Base-by-base conservation (phyloP, 2,888 invertebrate species). In the Zootermopsis nevadensis region DNA sequence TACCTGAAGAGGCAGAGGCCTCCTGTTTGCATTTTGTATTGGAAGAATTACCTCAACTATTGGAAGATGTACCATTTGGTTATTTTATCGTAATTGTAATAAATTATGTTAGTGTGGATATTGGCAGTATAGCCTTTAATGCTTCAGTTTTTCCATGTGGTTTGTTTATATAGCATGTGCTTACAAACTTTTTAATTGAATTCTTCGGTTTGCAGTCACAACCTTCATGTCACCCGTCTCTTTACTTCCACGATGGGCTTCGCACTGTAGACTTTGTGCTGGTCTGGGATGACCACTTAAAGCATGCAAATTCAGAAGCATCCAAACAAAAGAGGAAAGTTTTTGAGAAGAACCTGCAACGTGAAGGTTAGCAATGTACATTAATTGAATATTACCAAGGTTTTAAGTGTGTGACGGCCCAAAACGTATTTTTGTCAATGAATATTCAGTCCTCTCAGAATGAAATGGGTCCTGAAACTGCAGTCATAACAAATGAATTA, bases 251-350 rank as follows among this genome's bases (percentile, higher is more conserved):
- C 85, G 96, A 96, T 89, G 94, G 94, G 19, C 89, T 91, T 12
- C 92, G 95, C 35, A 93, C 94, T 6, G 93, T 96, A 86, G 96
- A 96, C 90, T 96, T 94, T 89, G 93, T 96, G 74, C 88, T 96
- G 81, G 96, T 94, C 15, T 96, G 95, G 94, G 94, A 95, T 88
- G 90, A 92, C 81, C 89, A 88, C 30, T 89, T 91, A 85, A 91
- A 92, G 76, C 79, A 82, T 10, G 83, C 86, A 2, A 35, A 31
- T 24, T 24, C 74, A n/a, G 55, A 86, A 33, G 86, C 87, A 31
- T 90, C 91, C 2, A 89, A 89, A 38, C 87, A 88, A 83, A 89
- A 89, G 69, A 92, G 93, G 86, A 89, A 95, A 66, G 88, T 93
- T 48, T 96, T 95, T 88, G 95, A 96, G 88, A 89, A 90, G 84